Base-by-base conservation (phyloP, 1,140 invertebrate species). In the Aphelenchoides besseyi region DNA sequence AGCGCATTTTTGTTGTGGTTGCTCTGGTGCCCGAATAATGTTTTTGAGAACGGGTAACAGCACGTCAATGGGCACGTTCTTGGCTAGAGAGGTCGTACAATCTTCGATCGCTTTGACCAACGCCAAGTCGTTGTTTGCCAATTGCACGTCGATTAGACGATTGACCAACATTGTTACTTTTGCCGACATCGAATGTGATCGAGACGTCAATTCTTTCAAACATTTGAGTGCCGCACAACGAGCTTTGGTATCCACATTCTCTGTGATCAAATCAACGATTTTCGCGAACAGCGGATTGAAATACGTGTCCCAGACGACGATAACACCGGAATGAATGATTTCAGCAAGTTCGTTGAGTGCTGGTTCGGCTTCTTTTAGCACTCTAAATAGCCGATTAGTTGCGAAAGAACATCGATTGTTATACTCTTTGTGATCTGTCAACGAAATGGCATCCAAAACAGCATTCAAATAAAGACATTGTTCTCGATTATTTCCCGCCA, bases 271-370 rank as follows among this genome's bases (percentile, higher is more conserved):
- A 29, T 59, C 55, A 33, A 59, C 55, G 18, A 59, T 59, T 33
- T 59, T 59, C 5, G 55, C 55, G 55, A 59, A 59, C 18, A 59
- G 18, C 55, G 55, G 55, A 33, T 59, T 59, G 55, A 59, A 59
- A 33, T 59, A 59, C 5, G 5, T 59, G 55, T 59, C 55, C 55
- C 55, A 59, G 5, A 59, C 55, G 55, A 23, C 18, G 18, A 59
- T 59, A 28, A 33, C 55, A 8, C 18, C 55, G 12, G 55, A 5
- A 8, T 23, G 5, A 5, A 59, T 8, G 5, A 59, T 59, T 28
- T 23, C 55, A 33, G 5, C 16, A 5, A 59, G 18, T 18, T 59
- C 55, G 5, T 8, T 8, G 18, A 59, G 55, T 23, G 55, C 55
- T 33, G 55, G 5, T 33, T 59, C 55, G 5, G 55, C 55, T 33